Percentiles rank a stretch among this genome's conserved stretches.
phyloP scores from a whole-genome alignment of 2,113 vertebrate species.

The Tachysurus vachellii region DNA sequence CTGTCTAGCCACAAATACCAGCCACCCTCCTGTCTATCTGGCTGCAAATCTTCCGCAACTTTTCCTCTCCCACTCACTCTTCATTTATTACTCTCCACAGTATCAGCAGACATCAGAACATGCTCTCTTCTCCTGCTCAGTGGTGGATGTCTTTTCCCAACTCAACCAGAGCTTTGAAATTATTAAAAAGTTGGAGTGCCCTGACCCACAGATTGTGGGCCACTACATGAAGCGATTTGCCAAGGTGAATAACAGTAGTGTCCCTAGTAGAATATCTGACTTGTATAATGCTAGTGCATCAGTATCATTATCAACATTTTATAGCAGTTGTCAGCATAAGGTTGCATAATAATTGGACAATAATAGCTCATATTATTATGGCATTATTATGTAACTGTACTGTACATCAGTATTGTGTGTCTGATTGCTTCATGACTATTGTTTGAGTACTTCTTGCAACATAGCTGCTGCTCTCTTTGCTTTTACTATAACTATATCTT shows the following conservation, averaged over 20 bases:
- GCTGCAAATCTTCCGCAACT: not conserved
- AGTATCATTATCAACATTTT: not conserved
- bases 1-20: slow-evolving; percentile 48
- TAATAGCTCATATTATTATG: not conserved
- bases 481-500: not conserved
- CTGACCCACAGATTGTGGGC: slow-evolving; percentile 94
- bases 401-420: too few relatives aligned
- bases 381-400: not conserved
- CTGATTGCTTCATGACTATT: not conserved
- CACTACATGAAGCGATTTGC: slow-evolving; percentile 98
- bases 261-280: not conserved
- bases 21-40: not conserved
- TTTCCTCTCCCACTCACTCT: slow-evolving; percentile 9
- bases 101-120: slow-evolving; percentile 98
- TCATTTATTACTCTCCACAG: slow-evolving; percentile 63
- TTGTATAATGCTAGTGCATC: not conserved
- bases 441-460: not conserved
- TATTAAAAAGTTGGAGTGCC: slow-evolving; percentile 97
- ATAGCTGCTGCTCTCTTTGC: not conserved
- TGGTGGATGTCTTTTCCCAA: slow-evolving; percentile 98
- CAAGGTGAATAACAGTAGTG: slow-evolving; percentile 73
- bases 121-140: slow-evolving; percentile 95
- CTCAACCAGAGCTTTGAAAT: slow-evolving; percentile 99
- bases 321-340: not conserved
- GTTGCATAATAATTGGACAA: not conserved